Conservation (phyloP, 2,888 invertebrate species). For the Melanargia galathea region DNA sequence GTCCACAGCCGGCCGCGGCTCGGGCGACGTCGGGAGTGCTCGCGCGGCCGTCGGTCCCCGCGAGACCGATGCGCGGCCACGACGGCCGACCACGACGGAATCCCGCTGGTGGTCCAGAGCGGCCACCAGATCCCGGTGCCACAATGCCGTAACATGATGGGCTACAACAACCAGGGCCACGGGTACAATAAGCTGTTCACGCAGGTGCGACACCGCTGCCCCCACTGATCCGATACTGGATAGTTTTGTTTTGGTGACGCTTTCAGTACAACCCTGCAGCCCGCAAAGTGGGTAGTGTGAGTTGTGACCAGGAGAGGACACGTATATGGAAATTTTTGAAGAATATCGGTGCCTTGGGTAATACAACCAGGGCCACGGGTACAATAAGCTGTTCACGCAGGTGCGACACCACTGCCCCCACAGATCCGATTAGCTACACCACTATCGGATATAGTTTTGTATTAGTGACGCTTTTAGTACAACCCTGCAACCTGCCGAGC, state of each 20-base stretch:
- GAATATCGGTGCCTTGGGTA: slow-evolving; percentile 34
- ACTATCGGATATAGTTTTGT: slow-evolving; percentile 33
- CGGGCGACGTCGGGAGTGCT: slow-evolving; percentile 48
- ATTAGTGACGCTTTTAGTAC: slow-evolving; percentile 25
- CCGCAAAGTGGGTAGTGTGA: slow-evolving; percentile 11
- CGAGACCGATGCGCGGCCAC: slow-evolving; percentile 57
- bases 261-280: slow-evolving; percentile 14
- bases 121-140: slow-evolving; percentile 75
- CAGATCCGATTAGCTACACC: neutral
- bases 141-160: slow-evolving; percentile 88
- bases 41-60: slow-evolving; percentile 55
- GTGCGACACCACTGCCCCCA: slow-evolving; percentile 63
- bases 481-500: neutral
- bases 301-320: slow-evolving; percentile 32
- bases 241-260: slow-evolving; percentile 37
- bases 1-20: slow-evolving; percentile 41
- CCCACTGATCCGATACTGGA: neutral
- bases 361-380: slow-evolving; percentile 85
- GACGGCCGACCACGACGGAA: slow-evolving; percentile 79
- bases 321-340: slow-evolving; percentile 40
- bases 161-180: slow-evolving; percentile 88
- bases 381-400: slow-evolving; percentile 93
- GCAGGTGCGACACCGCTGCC: slow-evolving; percentile 81
- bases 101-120: slow-evolving; percentile 78
- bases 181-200: slow-evolving; percentile 93